Conservation (phyloP, 2,888 invertebrate genomes). For the Rotaria socialis region DNA sequence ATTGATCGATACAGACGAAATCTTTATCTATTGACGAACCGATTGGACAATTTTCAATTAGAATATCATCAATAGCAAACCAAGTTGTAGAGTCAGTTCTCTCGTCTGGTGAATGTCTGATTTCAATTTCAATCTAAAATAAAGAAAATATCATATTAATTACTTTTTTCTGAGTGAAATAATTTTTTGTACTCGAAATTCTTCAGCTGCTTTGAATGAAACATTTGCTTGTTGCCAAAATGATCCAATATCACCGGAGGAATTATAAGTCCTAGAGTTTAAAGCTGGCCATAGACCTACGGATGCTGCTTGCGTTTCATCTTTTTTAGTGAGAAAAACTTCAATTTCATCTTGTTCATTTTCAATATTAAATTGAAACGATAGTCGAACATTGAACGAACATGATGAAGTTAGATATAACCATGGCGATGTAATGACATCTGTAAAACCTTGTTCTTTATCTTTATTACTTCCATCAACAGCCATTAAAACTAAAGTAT, state of each 20-base stretch:
- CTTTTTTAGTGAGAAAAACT: not conserved
- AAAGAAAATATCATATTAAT: not conserved
- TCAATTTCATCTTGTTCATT: not conserved
- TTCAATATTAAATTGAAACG: not conserved
- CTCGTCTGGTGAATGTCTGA: not conserved
- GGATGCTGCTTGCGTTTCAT: not conserved
- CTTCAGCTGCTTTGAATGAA: not conserved
- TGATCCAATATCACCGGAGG: not conserved
- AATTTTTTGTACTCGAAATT: not conserved
- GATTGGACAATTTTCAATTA: not conserved
- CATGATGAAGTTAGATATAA: not conserved
- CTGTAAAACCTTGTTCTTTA: constrained; percentile 17
- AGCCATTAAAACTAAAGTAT: not conserved
- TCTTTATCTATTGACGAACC: no score
- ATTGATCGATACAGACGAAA: no score
- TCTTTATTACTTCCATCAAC: not conserved
- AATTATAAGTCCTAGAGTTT: not conserved
- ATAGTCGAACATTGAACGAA: not conserved
- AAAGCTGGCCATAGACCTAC: not conserved
- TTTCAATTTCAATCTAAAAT: not conserved
- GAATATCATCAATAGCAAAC: constrained; percentile 35
- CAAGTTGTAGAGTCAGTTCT: not conserved
- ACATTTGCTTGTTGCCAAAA: constrained; percentile 14
- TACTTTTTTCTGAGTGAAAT: not conserved
- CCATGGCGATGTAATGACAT: not conserved